These are phyloP conservation scores for Menura novaehollandiae DNA, from an alignment of 2,113 vertebrate species.

Conservation along the genomic window DNA sequence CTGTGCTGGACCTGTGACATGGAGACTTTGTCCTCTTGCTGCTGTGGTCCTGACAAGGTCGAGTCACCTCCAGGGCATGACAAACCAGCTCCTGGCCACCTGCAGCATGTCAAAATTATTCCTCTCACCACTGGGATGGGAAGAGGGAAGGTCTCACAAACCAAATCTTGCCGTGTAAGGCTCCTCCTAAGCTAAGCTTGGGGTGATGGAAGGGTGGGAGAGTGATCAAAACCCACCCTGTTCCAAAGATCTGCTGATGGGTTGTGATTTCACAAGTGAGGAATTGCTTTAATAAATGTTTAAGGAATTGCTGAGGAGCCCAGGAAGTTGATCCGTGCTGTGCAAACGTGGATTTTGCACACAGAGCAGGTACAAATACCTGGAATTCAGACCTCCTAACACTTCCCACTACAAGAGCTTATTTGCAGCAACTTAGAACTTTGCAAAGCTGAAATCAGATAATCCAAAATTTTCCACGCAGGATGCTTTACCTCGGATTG, in stretches of 20 bases:
- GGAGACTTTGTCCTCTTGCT: background rate
- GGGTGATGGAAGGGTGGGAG: background rate
- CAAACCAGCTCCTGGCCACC: background rate
- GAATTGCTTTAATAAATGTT: background rate
- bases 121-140: accelerated
- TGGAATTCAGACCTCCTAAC: background rate
- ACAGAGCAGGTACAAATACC: background rate
- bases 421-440: background rate
- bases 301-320: background rate
- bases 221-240: background rate
- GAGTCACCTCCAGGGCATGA: accelerated
- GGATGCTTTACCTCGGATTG: background rate
- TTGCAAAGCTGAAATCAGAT: background rate
- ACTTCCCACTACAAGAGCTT: background rate
- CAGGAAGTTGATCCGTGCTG: background rate
- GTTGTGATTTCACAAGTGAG: background rate
- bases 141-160: background rate
- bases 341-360: background rate
- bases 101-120: background rate
- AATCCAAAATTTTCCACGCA: background rate
- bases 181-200: background rate
- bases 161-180: background rate
- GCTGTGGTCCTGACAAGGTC: background rate
- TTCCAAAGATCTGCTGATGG: background rate
- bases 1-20: accelerated